phyloP scores from a whole-genome alignment of 2,888 invertebrate genomes.

The Morpho achilles region DNA sequence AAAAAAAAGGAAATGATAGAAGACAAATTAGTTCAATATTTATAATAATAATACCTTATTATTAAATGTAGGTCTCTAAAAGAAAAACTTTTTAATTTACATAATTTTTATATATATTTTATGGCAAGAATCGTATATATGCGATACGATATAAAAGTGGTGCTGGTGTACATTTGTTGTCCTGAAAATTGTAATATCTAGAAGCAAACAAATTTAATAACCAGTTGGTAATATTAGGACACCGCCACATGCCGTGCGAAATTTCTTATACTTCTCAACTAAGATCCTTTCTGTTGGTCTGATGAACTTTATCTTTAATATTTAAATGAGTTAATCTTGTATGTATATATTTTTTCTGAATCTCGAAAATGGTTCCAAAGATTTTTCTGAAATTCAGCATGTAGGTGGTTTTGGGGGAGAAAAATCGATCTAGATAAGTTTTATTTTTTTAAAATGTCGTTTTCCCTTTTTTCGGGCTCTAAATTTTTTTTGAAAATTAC shows the following conservation, averaged over 20 bases:
- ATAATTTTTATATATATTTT: too few species aligned
- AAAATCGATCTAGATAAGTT: background rate
- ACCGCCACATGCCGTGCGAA: constrained; percentile 19
- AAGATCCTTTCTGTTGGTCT: constrained; percentile 9
- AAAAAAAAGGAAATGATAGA: too few species aligned
- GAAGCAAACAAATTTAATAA: constrained; percentile 12
- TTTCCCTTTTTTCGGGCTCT: too few species aligned
- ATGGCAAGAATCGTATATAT: too few species aligned
- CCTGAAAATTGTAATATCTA: background rate
- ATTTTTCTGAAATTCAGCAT: background rate
- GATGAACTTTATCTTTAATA: constrained; percentile 2
- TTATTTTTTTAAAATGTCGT: too few species aligned
- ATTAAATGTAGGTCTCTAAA: too few species aligned
- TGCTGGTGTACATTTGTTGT: background rate
- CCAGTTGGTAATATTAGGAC: constrained; percentile 1
- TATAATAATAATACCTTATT: too few species aligned
- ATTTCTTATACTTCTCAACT: constrained; percentile 16
- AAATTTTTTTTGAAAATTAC: too few species aligned
- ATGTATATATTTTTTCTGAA: background rate
- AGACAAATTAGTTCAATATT: too few species aligned
- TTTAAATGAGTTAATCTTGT: too few species aligned
- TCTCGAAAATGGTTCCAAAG: background rate
- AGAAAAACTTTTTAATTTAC: too few species aligned
- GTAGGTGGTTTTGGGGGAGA: background rate
- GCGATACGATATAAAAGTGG: too few species aligned